Percentiles rank a stretch among this genome's conserved stretches.
These are phyloP conservation scores for Gadus macrocephalus DNA, from an alignment of 2,113 vertebrate genomes.

Conservation along the genomic window DNA sequence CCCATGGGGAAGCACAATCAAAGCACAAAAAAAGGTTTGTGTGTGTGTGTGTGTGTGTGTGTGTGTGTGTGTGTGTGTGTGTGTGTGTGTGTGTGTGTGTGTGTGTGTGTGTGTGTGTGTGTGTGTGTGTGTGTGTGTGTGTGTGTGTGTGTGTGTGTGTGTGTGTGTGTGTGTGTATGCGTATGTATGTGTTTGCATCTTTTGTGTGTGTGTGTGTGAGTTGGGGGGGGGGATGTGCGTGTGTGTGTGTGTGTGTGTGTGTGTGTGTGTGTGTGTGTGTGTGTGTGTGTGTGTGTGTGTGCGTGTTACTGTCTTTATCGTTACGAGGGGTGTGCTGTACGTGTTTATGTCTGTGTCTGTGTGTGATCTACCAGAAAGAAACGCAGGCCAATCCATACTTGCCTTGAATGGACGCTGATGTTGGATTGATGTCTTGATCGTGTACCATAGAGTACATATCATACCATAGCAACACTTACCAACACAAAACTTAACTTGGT, in stretches of 20 bases:
- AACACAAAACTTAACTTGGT: no score
- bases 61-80: slow-evolving; percentile 23
- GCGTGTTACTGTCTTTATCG: slow-evolving; percentile 7
- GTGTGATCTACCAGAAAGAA: slow-evolving; percentile 21
- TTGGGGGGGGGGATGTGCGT: no score
- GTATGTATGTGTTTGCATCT: no score
- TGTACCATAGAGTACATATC: slow-evolving; percentile 1
- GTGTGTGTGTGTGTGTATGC: no score
- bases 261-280: no score
- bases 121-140: no score
- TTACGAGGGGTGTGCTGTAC: slow-evolving; percentile 2
- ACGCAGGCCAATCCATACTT: slow-evolving; percentile 46
- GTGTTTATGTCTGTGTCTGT: slow-evolving; percentile 16
- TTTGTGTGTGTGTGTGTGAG: slow-evolving; percentile 13
- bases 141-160: no score
- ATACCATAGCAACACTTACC: neutral
- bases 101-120: slow-evolving; percentile 32
- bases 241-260: slow-evolving; percentile 21
- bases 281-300: slow-evolving; percentile 29
- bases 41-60: slow-evolving; percentile 10
- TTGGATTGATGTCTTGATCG: slow-evolving; percentile 25
- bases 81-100: slow-evolving; percentile 27
- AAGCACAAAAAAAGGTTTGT: slow-evolving; percentile 16
- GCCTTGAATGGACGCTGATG: slow-evolving; percentile 40
- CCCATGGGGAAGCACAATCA: slow-evolving; percentile 46